Evolutionary conservation across 2,113 vertebrate species (phyloP), one percentile per base, ranked within the genome.

Genomic region (Acrocephalus kingi): DNA sequence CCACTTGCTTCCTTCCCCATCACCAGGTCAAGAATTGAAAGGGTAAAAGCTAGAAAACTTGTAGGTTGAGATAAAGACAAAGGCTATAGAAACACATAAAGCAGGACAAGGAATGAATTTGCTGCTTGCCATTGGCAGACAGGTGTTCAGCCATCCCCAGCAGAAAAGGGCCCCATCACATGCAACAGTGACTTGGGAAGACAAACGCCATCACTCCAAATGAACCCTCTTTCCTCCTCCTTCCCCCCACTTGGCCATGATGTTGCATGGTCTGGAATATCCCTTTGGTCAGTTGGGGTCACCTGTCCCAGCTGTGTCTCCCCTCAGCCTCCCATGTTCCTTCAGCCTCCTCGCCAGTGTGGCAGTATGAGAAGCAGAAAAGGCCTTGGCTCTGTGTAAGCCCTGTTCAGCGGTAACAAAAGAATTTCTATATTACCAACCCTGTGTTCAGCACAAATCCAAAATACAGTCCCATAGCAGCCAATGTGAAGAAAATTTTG

Each of bases 311-410:
- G 3, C 25, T 43, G 3, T 66, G 15, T 15, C 61, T 41, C 19
- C 30, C 58, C 10, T 7, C 43, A 58, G 0, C 20, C 16, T 51
- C 35, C 9, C 11, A 9, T 13, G 7, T 15, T 33, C 20, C 35
- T 23, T 41, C 43, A 43, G 7, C 13, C 13, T 43, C 11, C 35
- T 58, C 5, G 0, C 4, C 4, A 25, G 16, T 0, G 0, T 8
- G 24, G 19, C 24, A 48, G 18, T 7, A 58, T 0, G 1, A 49
- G 27, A 21, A 43, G 8, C 4, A 75, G 13, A 11, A 51, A 66
- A 67, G 16, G 4, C 52, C 30, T 76, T 51, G 24, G 4, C 1
- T 67, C 45, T 51, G 16, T 25, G 10, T 25, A 25, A 67, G 6
- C 6, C 4, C 45, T 51, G 13, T 45, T 35, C 24, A 17, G 2